Conservation (phyloP, 2,888 invertebrate species). For the Aradus depressus region DNA sequence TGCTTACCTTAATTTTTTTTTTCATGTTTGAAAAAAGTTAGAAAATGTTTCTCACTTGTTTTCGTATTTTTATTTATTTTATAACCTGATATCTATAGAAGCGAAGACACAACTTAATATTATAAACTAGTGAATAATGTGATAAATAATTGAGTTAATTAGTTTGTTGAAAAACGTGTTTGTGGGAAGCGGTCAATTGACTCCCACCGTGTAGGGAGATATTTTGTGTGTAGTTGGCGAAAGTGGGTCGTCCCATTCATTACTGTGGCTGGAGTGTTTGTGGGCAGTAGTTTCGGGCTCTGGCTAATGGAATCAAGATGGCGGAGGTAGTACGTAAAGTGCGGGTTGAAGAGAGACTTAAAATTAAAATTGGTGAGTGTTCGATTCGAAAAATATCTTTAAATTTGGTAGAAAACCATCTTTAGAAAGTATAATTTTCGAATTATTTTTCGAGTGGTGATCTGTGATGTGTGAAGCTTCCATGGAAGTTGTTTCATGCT, state of each 20-base stretch:
- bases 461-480: no score
- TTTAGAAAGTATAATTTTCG: no score
- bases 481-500: no score
- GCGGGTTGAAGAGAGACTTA: slow-evolving; percentile 84
- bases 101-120: no score
- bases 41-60: no score
- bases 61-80: no score
- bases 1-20: no score
- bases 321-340: slow-evolving; percentile 83
- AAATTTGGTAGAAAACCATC: neutral
- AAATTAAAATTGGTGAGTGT: slow-evolving; percentile 84
- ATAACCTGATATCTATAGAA: no score
- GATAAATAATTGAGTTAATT: neutral
- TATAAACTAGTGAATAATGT: neutral
- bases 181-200: slow-evolving; percentile 6
- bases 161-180: slow-evolving; percentile 1
- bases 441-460: no score
- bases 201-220: no score
- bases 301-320: slow-evolving; percentile 69
- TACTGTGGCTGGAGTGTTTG: slow-evolving; percentile 11
- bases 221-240: slow-evolving; percentile 14
- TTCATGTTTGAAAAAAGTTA: no score
- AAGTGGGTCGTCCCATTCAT: slow-evolving; percentile 24
- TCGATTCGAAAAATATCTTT: neutral
- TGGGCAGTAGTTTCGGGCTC: slow-evolving; percentile 17